Evolutionary conservation across 2,888 invertebrate species (phyloP).

Genomic region (Scrobipalpa costella): DNA sequence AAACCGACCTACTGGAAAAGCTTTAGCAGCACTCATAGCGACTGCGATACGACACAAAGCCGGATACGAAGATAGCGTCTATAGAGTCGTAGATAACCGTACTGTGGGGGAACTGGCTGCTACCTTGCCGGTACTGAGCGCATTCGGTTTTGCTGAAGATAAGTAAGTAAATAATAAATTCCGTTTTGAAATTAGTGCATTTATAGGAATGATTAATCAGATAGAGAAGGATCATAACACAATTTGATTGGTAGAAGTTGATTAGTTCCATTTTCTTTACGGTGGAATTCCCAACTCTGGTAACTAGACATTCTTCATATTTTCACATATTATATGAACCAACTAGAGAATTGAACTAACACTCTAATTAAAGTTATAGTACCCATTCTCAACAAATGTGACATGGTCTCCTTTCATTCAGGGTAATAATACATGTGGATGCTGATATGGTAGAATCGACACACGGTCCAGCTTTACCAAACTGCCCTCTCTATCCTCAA

Average conservation of each 20-base stretch:
- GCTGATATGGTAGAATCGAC: constrained; percentile 14
- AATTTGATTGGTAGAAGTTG: too few species aligned
- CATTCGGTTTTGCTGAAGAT: neutral
- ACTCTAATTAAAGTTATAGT: too few species aligned
- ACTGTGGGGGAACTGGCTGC: constrained; percentile 7
- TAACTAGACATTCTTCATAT: too few species aligned
- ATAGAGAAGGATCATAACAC: too few species aligned
- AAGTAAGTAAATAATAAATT: neutral
- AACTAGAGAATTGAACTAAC: too few species aligned
- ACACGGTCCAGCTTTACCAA: neutral
- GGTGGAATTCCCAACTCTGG: too few species aligned
- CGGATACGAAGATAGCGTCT: constrained; percentile 69
- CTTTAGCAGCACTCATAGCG: constrained; percentile 90
- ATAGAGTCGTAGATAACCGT: constrained; percentile 55
- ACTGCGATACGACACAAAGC: constrained; percentile 87
- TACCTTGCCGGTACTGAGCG: neutral
- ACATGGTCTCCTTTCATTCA: constrained; percentile 5
- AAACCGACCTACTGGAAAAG: constrained; percentile 84
- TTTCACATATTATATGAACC: too few species aligned
- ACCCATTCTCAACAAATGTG: neutral
- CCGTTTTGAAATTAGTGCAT: neutral
- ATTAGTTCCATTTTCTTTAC: too few species aligned
- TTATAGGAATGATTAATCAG: too few species aligned
- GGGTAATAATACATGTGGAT: constrained; percentile 24
- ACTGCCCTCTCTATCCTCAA: neutral